These are phyloP conservation scores for Thunnus thynnus DNA, from an alignment of 2,113 vertebrate genomes.

Conservation along the genomic window DNA sequence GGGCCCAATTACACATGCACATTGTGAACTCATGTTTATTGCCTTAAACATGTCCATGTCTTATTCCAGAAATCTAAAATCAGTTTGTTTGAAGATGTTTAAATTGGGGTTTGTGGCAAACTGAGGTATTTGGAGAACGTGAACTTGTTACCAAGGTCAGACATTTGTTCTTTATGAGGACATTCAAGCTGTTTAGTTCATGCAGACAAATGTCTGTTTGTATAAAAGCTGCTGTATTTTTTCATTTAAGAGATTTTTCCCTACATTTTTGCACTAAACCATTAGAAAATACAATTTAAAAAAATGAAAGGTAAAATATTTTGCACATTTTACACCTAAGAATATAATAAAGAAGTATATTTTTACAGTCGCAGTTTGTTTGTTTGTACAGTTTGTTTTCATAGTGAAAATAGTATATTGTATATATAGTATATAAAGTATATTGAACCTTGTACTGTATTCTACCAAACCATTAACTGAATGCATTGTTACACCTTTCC, in stretches of 20 bases:
- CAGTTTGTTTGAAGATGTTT: constrained; percentile 18
- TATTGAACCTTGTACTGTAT: background rate
- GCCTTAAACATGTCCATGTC: background rate
- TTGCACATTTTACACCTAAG: background rate
- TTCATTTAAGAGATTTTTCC: background rate
- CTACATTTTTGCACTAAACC: background rate
- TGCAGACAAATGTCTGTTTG: background rate
- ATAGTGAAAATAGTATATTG: background rate
- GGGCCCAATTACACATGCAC: background rate
- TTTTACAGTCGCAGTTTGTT: background rate
- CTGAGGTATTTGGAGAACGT: constrained; percentile 20
- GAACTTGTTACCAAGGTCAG: constrained; percentile 19
- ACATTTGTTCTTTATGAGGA: constrained; percentile 10
- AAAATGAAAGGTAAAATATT: too few species aligned
- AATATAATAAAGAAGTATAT: background rate
- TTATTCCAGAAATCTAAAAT: constrained; percentile 24
- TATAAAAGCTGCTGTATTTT: background rate
- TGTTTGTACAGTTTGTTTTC: background rate
- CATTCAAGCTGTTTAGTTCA: background rate
- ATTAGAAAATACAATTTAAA: too few species aligned
- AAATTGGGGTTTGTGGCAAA: constrained; percentile 42
- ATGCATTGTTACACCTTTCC: too few species aligned
- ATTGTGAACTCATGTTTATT: background rate
- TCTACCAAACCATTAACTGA: background rate
- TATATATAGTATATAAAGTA: too few species aligned